Conservation (phyloP, 1,140 invertebrate genomes). For the Drosophila subpulchrella region DNA sequence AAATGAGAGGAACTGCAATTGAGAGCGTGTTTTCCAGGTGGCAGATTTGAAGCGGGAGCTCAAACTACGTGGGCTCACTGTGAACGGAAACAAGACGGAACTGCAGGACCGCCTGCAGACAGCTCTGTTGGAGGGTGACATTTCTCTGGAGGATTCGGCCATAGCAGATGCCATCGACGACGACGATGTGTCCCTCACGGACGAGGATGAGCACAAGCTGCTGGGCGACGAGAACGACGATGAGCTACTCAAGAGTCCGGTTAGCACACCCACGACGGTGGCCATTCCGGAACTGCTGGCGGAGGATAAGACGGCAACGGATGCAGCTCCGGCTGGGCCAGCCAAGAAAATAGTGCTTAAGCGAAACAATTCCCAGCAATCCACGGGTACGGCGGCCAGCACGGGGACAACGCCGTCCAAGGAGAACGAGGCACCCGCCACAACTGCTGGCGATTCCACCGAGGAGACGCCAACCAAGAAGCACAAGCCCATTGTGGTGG, state of each 20-base stretch:
- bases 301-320: constrained; percentile 8
- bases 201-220: constrained; percentile 76
- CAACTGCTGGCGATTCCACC: constrained; percentile 2
- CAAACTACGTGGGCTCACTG: constrained; percentile 90
- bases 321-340: constrained; percentile 11
- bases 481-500: constrained; percentile 56
- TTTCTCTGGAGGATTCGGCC: constrained; percentile 85
- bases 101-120: constrained; percentile 90
- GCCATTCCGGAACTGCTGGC: constrained; percentile 43
- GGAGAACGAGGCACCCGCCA: constrained; percentile 56
- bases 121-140: constrained; percentile 86
- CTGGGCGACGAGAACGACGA: constrained; percentile 69
- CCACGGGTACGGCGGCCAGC: constrained; percentile 18
- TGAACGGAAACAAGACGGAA: constrained; percentile 92
- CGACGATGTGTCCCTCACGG: constrained; percentile 70
- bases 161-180: constrained; percentile 84
- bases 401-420: constrained; percentile 41
- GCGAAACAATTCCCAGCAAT: constrained; percentile 85
- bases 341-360: constrained; percentile 89
- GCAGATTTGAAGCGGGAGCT: constrained; percentile 92
- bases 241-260: constrained; percentile 72
- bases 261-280: constrained; percentile 53
- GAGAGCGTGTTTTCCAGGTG: constrained; percentile 83
- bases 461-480: constrained; percentile 32
- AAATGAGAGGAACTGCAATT: background rate